Percentiles rank a stretch among this genome's conserved stretches.
Evolutionary conservation across 2,797 vertebrate genomes (phyloP).

Genomic region (Danio tinwini): DNA sequence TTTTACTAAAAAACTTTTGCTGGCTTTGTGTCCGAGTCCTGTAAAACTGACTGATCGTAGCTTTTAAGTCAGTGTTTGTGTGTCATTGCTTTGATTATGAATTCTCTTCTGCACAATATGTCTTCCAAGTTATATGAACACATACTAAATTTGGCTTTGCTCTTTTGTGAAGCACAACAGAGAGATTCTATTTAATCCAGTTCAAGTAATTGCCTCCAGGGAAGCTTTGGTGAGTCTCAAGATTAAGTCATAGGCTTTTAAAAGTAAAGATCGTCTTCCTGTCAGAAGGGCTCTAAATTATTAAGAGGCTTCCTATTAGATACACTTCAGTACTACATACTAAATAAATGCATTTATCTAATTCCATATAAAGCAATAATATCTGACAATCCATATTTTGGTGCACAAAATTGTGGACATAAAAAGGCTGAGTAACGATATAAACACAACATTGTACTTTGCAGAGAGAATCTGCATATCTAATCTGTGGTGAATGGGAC

Average conservation of each 20-base stretch:
- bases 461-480: constrained; percentile 46
- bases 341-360: too few relatives aligned
- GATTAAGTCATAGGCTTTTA: background rate
- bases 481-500: background rate
- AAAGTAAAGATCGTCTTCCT: background rate
- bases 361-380: too few relatives aligned
- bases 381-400: too few relatives aligned
- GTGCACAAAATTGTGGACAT: too few relatives aligned
- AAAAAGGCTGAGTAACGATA: too few relatives aligned
- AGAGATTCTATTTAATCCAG: constrained; percentile 2
- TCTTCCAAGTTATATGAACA: too few relatives aligned
- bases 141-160: constrained; percentile 10
- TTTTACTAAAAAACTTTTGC: constrained; percentile 21
- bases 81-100: constrained; percentile 49
- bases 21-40: constrained; percentile 29
- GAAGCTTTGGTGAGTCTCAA: background rate
- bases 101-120: constrained; percentile 34
- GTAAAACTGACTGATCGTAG: constrained; percentile 36
- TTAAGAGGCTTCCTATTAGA: background rate
- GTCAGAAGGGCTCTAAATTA: too few relatives aligned
- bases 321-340: too few relatives aligned
- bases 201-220: background rate
- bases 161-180: background rate
- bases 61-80: constrained; percentile 29
- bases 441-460: too few relatives aligned